phyloP scores from a whole-genome alignment of 2,888 invertebrate genomes.

The Macaria notata region DNA sequence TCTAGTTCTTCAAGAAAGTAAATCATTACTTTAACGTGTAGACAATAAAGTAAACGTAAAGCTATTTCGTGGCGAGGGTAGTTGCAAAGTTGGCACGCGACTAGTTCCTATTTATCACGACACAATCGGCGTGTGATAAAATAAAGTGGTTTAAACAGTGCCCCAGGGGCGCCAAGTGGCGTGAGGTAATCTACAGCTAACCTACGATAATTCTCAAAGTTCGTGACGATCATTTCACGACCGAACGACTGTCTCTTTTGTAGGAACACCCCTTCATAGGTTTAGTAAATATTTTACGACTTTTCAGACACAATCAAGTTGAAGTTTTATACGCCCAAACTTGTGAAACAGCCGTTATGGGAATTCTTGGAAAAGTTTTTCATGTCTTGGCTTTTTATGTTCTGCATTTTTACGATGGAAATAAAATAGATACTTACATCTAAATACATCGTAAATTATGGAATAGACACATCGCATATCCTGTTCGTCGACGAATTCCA shows the following conservation, averaged over 20 bases:
- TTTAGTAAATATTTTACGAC: conserved; percentile 35
- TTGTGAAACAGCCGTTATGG: conserved; percentile 18
- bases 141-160: conserved; percentile 58
- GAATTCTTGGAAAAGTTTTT: conserved; percentile 6
- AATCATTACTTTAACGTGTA: conserved; percentile 15
- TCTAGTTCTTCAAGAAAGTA: conserved; percentile 6
- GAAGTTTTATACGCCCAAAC: conserved; percentile 13
- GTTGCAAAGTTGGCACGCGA: conserved; percentile 44
- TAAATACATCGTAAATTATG: conserved; percentile 87
- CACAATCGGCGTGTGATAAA: conserved; percentile 56
- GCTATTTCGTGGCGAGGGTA: conserved; percentile 26
- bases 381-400: background rate
- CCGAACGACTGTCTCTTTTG: conserved; percentile 40
- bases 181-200: conserved; percentile 59
- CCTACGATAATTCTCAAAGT: conserved; percentile 30
- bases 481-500: conserved; percentile 84
- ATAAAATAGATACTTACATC: conserved; percentile 81
- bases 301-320: conserved; percentile 28
- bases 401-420: too few relatives aligned
- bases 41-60: conserved; percentile 19
- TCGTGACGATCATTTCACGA: conserved; percentile 44
- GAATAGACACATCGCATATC: conserved; percentile 89
- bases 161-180: conserved; percentile 49
- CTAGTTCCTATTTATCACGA: conserved; percentile 48
- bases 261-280: conserved; percentile 27